Conservation (phyloP, 2,797 vertebrate species). For the Smutsia temminckii region DNA sequence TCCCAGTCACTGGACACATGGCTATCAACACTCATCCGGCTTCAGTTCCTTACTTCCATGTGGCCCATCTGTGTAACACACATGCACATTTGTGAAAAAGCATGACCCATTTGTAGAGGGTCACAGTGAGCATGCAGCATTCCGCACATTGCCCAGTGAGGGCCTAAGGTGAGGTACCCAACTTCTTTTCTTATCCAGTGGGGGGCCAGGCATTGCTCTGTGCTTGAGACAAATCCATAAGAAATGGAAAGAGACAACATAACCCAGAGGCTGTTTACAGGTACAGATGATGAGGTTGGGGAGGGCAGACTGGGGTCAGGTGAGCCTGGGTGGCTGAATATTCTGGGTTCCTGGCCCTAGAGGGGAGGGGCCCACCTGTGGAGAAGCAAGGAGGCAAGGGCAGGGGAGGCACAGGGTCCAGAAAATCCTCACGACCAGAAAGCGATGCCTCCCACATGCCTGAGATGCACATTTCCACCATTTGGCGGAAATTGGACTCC, state of each 20-base stretch:
- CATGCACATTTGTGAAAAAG: background rate
- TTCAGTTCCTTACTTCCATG: background rate
- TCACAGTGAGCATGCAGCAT: background rate
- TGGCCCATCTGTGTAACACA: background rate
- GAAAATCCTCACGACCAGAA: background rate
- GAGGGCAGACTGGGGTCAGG: no score
- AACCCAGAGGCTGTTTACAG: fast-evolving
- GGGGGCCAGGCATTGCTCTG: no score
- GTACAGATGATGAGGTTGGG: background rate
- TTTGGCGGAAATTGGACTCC: background rate
- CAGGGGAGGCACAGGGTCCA: background rate
- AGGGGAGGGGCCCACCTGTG: background rate
- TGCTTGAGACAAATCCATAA: background rate
- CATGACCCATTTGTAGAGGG: background rate
- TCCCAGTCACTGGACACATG: background rate
- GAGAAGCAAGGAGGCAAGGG: background rate
- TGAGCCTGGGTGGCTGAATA: background rate
- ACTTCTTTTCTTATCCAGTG: background rate
- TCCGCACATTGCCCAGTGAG: no score
- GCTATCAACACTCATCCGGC: background rate
- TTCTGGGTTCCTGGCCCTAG: background rate
- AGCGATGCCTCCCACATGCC: background rate
- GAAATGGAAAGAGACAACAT: background rate
- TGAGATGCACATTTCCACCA: background rate
- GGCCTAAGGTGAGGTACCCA: background rate